Base-by-base conservation (phyloP, 1,140 invertebrate species). In the Drosophila nigromelanica region DNA sequence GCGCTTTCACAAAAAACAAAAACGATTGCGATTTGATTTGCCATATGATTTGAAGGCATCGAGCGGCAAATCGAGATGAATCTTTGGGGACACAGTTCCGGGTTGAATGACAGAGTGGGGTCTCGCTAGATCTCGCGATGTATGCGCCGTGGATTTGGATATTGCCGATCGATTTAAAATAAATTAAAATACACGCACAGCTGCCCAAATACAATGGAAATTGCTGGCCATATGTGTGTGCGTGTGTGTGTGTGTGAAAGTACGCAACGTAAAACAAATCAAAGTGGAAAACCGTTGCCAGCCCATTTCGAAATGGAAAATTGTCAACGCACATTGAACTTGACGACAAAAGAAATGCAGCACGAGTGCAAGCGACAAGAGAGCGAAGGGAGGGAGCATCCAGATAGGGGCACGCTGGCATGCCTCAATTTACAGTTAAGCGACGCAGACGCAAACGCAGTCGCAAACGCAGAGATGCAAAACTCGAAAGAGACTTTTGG, bases 301-400 rank as follows among this genome's bases (percentile, higher is more conserved):
- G 72, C 59, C 80, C 80, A 76, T 85, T 82, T 73, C 68, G 76
- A 76, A 83, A 83, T 82, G 82, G 82, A 81, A 86, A 89, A 87
- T 87, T 87, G 82, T 87, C 82, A 87, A 87, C 82, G 82, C 82
- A 89, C 82, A 89, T 89, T 87, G 82, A 89, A 87, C 82, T 87
- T 87, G 82, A 87, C 82, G 73, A 81, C 72, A 74, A 74, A 74
- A 74, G 72, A 74, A 74, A 74, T 62, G 66, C 64, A 68, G 11
- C 61, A 24, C n/a, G 52, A 15, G 11, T 15, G 50, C 54, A 27
- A 52, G 45, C 56, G 48, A 58, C 55, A 61, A 21, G 30, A 50
- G 27, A 27, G 24, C 58, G 39, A 51, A n/a, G 47, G 21, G 42
- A 5, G 21, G 27, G 21, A n/a, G 43, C 0, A 24, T 24, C 3